A percentile compares a stretch with the other conserved stretches of the same genome.
These are phyloP conservation scores for Hylaea fasciaria DNA, from an alignment of 2,888 invertebrate genomes.

Conservation along the genomic window DNA sequence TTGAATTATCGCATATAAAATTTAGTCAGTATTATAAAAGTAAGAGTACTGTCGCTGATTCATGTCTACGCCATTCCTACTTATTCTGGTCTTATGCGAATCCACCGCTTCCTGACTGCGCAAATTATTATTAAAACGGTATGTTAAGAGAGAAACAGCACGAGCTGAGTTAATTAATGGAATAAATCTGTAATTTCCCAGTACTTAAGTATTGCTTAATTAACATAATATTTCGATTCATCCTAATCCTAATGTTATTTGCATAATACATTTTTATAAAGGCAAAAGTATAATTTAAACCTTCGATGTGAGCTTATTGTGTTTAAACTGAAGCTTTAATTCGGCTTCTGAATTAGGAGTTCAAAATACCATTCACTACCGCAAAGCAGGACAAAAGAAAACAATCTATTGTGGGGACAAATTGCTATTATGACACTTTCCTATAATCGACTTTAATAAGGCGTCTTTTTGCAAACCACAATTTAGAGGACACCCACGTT, in stretches of 20 bases:
- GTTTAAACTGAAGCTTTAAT: too few species aligned
- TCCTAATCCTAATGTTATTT: background rate
- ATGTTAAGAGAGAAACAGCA: background rate
- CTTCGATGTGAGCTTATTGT: too few species aligned
- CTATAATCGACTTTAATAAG: slow-evolving; percentile 53
- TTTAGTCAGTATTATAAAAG: too few species aligned
- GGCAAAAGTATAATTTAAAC: too few species aligned
- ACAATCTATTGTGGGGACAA: slow-evolving; percentile 2
- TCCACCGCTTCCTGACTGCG: too few species aligned
- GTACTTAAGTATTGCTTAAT: background rate
- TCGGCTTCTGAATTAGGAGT: too few species aligned
- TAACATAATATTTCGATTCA: background rate
- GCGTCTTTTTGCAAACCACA: slow-evolving; percentile 52
- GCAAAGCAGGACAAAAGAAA: background rate
- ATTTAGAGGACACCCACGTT: slow-evolving; percentile 54
- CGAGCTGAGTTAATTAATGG: background rate
- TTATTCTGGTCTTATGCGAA: too few species aligned
- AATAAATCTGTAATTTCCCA: background rate
- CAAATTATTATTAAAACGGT: background rate
- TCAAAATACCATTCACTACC: background rate
- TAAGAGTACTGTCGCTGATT: too few species aligned
- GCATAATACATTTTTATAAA: too few species aligned
- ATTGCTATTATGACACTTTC: slow-evolving; percentile 36
- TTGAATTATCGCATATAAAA: too few species aligned
- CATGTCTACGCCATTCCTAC: too few species aligned